These are phyloP conservation scores for Melanotaenia boesemani DNA, from an alignment of 2,797 vertebrate species.

Conservation along the genomic window DNA sequence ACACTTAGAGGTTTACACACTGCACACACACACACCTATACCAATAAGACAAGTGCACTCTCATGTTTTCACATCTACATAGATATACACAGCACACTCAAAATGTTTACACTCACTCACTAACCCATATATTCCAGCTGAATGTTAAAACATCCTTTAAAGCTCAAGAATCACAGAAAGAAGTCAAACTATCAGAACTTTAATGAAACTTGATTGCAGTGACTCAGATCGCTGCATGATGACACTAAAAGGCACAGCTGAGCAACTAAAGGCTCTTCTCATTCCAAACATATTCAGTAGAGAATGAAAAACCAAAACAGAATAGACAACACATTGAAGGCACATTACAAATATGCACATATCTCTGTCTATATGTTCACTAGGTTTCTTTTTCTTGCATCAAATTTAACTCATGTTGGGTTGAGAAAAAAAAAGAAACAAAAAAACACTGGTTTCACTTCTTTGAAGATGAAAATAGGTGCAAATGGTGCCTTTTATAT, in stretches of 20 bases:
- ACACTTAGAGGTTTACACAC: slow-evolving; percentile 45
- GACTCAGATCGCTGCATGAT: not conserved
- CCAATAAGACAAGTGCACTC: slow-evolving; percentile 1
- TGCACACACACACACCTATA: slow-evolving; percentile 16
- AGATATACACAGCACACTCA: slow-evolving; percentile 8
- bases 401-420: not conserved
- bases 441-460: not conserved
- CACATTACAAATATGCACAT: not conserved
- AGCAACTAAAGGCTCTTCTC: slow-evolving; percentile 1
- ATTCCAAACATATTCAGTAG: not conserved
- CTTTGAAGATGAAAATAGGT: not conserved
- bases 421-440: not conserved
- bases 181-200: slow-evolving; percentile 3
- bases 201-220: slow-evolving; percentile 28
- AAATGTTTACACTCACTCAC: slow-evolving; percentile 30
- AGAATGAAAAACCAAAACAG: slow-evolving; percentile 4
- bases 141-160: slow-evolving; percentile 13
- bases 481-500: not conserved
- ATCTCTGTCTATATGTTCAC: not conserved
- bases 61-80: slow-evolving; percentile 25
- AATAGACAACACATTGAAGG: not conserved
- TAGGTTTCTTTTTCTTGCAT: not conserved
- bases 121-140: slow-evolving; percentile 2
- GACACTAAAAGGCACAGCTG: slow-evolving; percentile 14
- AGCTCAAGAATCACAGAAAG: slow-evolving; percentile 5